phyloP scores from a whole-genome alignment of 2,113 vertebrate species.

The Orycteropus afer region DNA sequence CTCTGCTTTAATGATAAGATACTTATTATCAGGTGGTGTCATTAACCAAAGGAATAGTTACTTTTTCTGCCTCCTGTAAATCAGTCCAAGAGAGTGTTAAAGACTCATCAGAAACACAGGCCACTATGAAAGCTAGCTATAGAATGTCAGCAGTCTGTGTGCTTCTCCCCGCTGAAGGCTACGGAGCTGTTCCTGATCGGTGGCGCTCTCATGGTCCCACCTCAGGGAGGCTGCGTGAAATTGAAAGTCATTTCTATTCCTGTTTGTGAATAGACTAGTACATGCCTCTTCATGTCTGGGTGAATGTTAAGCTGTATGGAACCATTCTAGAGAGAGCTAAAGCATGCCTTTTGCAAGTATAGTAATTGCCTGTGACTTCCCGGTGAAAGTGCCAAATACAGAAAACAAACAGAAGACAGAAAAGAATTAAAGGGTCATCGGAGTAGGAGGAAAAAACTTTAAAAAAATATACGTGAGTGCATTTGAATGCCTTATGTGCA shows the following conservation, averaged over 20 bases:
- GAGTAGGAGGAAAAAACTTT: constrained; percentile 8
- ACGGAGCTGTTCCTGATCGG: background rate
- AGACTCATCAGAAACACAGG: background rate
- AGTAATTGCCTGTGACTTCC: background rate
- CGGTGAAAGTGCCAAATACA: constrained; percentile 25
- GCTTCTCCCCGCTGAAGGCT: background rate
- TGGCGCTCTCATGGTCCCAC: background rate
- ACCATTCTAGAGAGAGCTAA: constrained; percentile 23
- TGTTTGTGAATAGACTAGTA: background rate
- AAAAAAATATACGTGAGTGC: background rate
- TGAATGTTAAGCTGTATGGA: constrained; percentile 19
- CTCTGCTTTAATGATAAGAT: constrained; percentile 32
- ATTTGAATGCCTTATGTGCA: background rate
- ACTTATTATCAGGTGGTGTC: constrained; percentile 3
- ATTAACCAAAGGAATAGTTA: constrained; percentile 30
- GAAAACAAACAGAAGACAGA: background rate
- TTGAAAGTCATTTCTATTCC: constrained; percentile 37
- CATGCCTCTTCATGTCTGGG: background rate
- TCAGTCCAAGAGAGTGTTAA: constrained; percentile 27
- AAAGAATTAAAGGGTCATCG: constrained; percentile 1
- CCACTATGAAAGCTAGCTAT: background rate
- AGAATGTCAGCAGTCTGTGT: background rate
- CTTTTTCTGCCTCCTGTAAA: constrained; percentile 39
- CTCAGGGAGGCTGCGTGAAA: background rate
- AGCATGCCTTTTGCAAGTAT: background rate